Evolutionary conservation across 2,797 vertebrate species (phyloP).

Genomic region (Margarornis squamiger): DNA sequence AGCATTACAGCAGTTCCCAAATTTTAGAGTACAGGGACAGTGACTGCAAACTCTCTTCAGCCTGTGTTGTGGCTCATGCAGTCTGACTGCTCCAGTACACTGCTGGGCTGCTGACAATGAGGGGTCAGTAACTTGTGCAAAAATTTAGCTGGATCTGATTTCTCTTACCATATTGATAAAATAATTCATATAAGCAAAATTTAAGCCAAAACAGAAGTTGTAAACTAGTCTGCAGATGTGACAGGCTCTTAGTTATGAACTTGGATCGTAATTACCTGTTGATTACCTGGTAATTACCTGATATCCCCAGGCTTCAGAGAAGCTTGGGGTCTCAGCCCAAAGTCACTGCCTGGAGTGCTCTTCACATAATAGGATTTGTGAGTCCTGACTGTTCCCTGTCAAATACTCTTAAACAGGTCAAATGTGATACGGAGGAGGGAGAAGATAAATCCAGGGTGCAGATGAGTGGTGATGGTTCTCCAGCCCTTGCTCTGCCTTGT

Average conservation of each 20-base stretch:
- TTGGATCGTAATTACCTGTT: neutral
- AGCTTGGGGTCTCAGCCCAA: neutral
- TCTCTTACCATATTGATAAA: neutral
- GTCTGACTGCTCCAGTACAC: neutral
- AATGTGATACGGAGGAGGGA: neutral
- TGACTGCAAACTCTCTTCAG: neutral
- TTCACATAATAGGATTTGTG: neutral
- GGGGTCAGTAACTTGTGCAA: neutral
- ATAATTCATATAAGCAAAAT: neutral
- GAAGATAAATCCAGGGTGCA: neutral
- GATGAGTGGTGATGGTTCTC: neutral
- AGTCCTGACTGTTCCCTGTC: neutral
- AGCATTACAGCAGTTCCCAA: neutral
- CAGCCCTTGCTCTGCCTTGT: neutral
- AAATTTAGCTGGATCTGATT: neutral
- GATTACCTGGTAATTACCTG: neutral
- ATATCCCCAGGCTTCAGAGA: neutral
- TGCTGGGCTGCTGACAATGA: neutral
- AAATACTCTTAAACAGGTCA: neutral
- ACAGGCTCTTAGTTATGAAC: neutral
- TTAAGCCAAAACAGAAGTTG: neutral
- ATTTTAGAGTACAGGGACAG: neutral
- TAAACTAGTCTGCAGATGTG: neutral
- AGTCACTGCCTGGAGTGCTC: neutral
- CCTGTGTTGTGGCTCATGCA: fast-evolving